Evolutionary conservation across 2,888 invertebrate genomes (phyloP), one percentile per base, ranked within the genome.

Genomic region (Buathra laborator): DNA sequence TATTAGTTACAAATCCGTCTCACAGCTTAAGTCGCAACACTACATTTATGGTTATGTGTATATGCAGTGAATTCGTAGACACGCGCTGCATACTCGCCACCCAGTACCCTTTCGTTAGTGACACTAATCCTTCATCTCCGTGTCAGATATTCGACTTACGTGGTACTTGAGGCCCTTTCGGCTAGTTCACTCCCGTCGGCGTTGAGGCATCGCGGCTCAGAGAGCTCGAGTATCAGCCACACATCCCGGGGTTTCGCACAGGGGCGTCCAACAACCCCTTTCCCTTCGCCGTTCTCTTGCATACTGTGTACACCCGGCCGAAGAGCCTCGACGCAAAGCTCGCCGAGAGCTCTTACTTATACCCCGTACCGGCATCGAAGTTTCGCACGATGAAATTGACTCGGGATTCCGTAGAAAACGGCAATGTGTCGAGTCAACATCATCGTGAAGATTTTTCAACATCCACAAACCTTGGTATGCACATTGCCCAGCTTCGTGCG

Each of bases 111-210:
- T 29, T 59, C 48, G 48, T 14, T 12, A 14, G 10, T 24, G 5
- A 14, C 16, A 19, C 48, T 64, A 19, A 64, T 64, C 32, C 75
- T 46, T 62, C 48, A 29, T 51, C 75, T 32, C n/a, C 62, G 64
- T 43, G 76, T 76, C 76, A 76, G 67, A 76, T 76, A 76, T 83
- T 83, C 70, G 72, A 77, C 70, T 77, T 72, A 56, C 48, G 67
- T 53, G 10, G 37, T 37, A 19, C 29, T 70, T 71, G 43, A 24
- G 29, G 29, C 56, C 80, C 74, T 75, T 71, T 62, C 24, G 51
- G 14, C 7, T 68, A n/a, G 12, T 64, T 53, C 48, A 24, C 14
- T 62, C 66, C 14, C 10, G 37, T 1, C 51, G 59, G 77, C 66
- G 68, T 62, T 19, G 24, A 56, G 37, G 71, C 72, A 81, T 68